Evolutionary conservation across 2,113 vertebrate genomes (phyloP), one percentile per base, ranked within the genome.

Genomic region (Castor canadensis): DNA sequence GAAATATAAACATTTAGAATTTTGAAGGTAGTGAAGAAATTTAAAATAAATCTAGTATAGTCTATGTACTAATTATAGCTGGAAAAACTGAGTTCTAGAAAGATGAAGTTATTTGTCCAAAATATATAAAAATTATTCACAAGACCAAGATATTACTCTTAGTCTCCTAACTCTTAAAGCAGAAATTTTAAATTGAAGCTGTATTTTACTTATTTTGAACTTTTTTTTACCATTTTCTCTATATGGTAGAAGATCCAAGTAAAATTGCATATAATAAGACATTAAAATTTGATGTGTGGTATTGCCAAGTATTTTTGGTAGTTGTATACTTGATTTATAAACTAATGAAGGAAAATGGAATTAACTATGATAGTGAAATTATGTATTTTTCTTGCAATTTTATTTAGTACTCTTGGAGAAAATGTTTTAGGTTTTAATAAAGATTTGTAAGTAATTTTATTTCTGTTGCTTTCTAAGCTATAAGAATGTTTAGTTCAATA

Each of bases 11-110:
- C 91, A 94, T 67, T 49, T 6, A 60, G 52, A 82, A 67, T 35
- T 71, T 95, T 86, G 38, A 91, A 75, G 24, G 3, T 91, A 80
- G 6, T 91, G 17, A 91, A 79, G 47, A 30, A 47, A 92, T 92
- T 96, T 89, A 80, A 96, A 96, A 83, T 83, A 35, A 93, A 60
- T 93, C 38, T 89, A 86, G 30, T 87, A 91, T 77, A 87, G 80
- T 92, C 80, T 84, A 58, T 30, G 88, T 43, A 80, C 43, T 94
- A 93, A 95, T 95, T 96, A 75, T 6, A 94, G 45, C 91, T 58
- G 40, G 43, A 10, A 28, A 96, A 96, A 96, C 75, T 76, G 75
- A 87, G 20, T 89, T 94, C 72, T 52, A 56, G 32, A 90, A 81
- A 87, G 76, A 56, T 94, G 87, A 94, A 95, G 45, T 73, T 87